Evolutionary conservation across 2,888 invertebrate genomes (phyloP).

Genomic region (Helleia helle): DNA sequence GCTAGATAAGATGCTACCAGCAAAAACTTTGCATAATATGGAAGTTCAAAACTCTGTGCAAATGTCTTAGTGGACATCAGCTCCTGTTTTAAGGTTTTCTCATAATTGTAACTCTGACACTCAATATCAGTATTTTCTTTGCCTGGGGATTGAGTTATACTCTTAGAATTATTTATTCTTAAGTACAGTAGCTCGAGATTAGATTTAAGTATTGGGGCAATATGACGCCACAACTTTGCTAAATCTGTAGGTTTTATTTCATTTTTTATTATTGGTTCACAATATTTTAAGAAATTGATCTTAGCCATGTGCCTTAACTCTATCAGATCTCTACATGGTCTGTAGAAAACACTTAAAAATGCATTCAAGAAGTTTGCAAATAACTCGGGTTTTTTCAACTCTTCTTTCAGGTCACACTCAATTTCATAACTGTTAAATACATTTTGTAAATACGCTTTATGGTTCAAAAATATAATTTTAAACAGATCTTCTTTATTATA

Average conservation of each 20-base stretch:
- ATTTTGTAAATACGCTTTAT: slow-evolving; percentile 43
- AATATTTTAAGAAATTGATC: slow-evolving; percentile 82
- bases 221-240: slow-evolving; percentile 84
- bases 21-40: slow-evolving; percentile 91
- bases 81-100: slow-evolving; percentile 55
- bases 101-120: slow-evolving; percentile 34
- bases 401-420: slow-evolving; percentile 34
- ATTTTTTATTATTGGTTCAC: slow-evolving; percentile 82
- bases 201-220: slow-evolving; percentile 82
- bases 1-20: slow-evolving; percentile 93
- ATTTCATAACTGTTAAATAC: slow-evolving; percentile 38
- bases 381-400: slow-evolving; percentile 68
- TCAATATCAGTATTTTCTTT: slow-evolving; percentile 43
- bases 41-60: slow-evolving; percentile 83
- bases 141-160: slow-evolving; percentile 34
- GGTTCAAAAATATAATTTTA: slow-evolving; percentile 55
- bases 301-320: slow-evolving; percentile 89
- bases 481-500: slow-evolving; percentile 82
- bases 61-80: slow-evolving; percentile 66
- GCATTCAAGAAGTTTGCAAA: slow-evolving; percentile 87
- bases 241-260: slow-evolving; percentile 77
- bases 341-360: slow-evolving; percentile 87
- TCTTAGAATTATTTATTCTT: slow-evolving; percentile 63
- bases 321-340: slow-evolving; percentile 87
- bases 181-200: slow-evolving; percentile 86